Evolutionary conservation across 2,113 vertebrate genomes (phyloP), one percentile per base, ranked within the genome.

Genomic region (Colossoma macropomum): DNA sequence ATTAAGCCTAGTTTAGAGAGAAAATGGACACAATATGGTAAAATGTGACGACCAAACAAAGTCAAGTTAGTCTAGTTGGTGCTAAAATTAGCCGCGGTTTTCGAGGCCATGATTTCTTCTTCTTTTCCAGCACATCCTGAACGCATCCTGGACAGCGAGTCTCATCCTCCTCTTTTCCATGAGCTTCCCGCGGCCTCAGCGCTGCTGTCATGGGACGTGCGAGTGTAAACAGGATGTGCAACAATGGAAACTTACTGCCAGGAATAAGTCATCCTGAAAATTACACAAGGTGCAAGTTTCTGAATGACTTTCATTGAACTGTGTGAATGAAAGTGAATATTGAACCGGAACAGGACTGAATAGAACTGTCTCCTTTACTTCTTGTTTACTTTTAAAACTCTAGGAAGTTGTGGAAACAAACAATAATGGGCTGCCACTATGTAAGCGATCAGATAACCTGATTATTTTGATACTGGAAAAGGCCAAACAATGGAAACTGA

Each of bases 181-280:
- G 11, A 48, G 45, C 59, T 77, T 74, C 80, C 76, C 27, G 41
- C 30, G 48, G 41, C 56, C 56, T 66, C 34, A 38, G 45, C 45
- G n/a, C 84, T 72, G 34, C 71, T 73, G 27, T 75, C 60, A 68
- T 27, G 23, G 54, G 48, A 75, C n/a, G 25, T 13, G 17, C 50
- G 27, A 56, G 60, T 34, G 62, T 54, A 72, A 78, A 84, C 82
- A 79, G 80, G 38, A 86, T 77, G 48, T 63, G 41, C 30, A 70
- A 70, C 50, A 71, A 77, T 60, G 56, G 65, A 82, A 66, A 77
- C 73, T 48, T 6, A 27, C 23, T 54, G 17, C 34, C 78, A 38
- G 34, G 59, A 74, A 48, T 2, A 62, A 77, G 27, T n/a, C 34
- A 72, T 56, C 13, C 30, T 21, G 62, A 60, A 56, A 41, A 54